Conservation (phyloP, 2,797 vertebrate genomes). For the Melanotaenia pygmaea region DNA sequence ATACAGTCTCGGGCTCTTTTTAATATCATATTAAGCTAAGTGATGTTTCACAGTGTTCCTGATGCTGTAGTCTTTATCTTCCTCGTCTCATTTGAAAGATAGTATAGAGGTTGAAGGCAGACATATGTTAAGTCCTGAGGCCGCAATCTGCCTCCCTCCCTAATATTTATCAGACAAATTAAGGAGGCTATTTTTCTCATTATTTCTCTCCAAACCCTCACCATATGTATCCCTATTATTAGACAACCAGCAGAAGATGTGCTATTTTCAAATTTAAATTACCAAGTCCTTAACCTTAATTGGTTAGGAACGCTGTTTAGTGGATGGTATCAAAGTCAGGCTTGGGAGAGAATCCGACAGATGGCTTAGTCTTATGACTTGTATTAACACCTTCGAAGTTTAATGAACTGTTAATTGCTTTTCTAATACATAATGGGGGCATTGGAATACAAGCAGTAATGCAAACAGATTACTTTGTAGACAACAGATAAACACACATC, state of each 20-base stretch:
- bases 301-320: constrained; percentile 80
- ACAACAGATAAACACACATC: constrained; percentile 82
- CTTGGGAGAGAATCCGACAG: constrained; percentile 83
- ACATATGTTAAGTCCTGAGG: constrained; percentile 83
- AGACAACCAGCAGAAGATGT: constrained; percentile 80
- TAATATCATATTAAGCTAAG: constrained; percentile 26
- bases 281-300: constrained; percentile 83
- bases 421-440: constrained; percentile 86
- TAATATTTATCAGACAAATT: constrained; percentile 84
- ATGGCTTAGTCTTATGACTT: constrained; percentile 87
- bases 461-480: constrained; percentile 85
- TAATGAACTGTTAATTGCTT: constrained; percentile 89
- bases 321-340: constrained; percentile 78
- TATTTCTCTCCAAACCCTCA: constrained; percentile 79
- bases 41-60: constrained; percentile 17
- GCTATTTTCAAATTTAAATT: constrained; percentile 84
- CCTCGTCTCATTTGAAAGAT: constrained; percentile 49
- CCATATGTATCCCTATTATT: constrained; percentile 86
- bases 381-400: constrained; percentile 86
- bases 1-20: constrained; percentile 33
- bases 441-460: constrained; percentile 81
- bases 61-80: constrained; percentile 30
- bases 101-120: constrained; percentile 66
- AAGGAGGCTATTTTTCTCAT: constrained; percentile 80
- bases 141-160: constrained; percentile 83